Base-by-base conservation (phyloP, 1,140 invertebrate genomes). In the Sinonovacula constricta region DNA sequence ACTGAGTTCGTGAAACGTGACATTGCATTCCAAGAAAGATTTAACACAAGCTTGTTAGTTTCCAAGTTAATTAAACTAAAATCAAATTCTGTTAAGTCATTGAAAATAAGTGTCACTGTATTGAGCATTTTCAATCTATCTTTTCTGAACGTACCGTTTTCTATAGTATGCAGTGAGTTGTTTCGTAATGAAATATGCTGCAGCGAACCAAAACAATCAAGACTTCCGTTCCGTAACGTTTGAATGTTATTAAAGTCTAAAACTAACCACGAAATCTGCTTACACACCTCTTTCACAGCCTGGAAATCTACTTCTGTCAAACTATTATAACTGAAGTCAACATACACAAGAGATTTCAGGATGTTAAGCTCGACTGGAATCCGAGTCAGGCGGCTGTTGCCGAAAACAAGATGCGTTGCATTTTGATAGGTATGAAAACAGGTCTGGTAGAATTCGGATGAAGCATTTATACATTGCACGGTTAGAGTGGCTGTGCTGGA, bases 131-230 rank as follows among this genome's bases (percentile, higher is more conserved):
- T 34, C 31, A 31, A 31, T 36, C 56, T 0, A 30, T 49, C 31
- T 14, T n/a, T n/a, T n/a, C n/a, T 54, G 15, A 68, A 68, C 22
- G 66, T 54, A 3, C 66, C 51, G 56, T 68, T 68, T 24, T 56
- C 28, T 18, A 68, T 56, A 24, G 28, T 4, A 30, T 2, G 14
- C 10, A 68, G 15, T 3, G 7, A 22, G 24, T 68, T 68, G 18
- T 68, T 54, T 0, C 12, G 22, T 14, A 68, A 12, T 1, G 1
- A 34, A 4, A 56, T 14, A 3, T 0, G 4, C 18, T 53, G 0
- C 2, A 68, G 5, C 3, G 18, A 33, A 24, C 22, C 5, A 26
- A 68, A 56, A 22, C 66, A 68, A 56, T 68, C 66, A 18, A 68
- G 33, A 68, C 33, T 3, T 22, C 49, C 49, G 15, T 4, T 12